These are phyloP conservation scores for Rhynchonycteris naso DNA, from an alignment of 2,797 vertebrate genomes.

Conservation along the genomic window DNA sequence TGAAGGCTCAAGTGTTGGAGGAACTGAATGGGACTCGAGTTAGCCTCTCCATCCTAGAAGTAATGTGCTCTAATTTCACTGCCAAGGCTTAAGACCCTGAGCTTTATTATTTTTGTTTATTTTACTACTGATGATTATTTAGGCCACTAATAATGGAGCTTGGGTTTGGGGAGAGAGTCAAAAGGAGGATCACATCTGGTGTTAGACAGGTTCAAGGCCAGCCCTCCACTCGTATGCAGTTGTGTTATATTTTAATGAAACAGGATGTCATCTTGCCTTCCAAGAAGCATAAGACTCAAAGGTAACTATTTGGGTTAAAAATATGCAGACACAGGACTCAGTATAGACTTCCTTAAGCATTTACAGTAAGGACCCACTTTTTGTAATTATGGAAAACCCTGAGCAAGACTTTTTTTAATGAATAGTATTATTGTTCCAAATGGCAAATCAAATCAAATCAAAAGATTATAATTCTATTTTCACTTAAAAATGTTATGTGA, in stretches of 20 bases:
- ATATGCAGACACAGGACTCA: background rate
- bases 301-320: background rate
- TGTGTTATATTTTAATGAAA: background rate
- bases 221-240: background rate
- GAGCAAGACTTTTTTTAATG: constrained; percentile 61
- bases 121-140: background rate
- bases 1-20: background rate
- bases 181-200: background rate
- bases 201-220: background rate
- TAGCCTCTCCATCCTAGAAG: background rate
- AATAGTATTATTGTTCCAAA: constrained; percentile 24
- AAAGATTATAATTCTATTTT: constrained; percentile 62
- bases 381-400: constrained; percentile 64
- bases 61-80: background rate
- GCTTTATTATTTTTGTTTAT: background rate
- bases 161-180: background rate
- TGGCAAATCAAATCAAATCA: constrained; percentile 73
- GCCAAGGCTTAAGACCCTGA: background rate
- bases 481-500: constrained; percentile 65
- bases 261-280: background rate
- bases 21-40: background rate
- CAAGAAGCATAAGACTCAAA: background rate
- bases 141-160: background rate
- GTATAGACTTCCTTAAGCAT: background rate
- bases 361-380: constrained; percentile 26